Evolutionary conservation across 23 tunicate genomes (phyloP), one percentile per base, ranked within the genome.

Genomic region (Oikopleura dioica): DNA sequence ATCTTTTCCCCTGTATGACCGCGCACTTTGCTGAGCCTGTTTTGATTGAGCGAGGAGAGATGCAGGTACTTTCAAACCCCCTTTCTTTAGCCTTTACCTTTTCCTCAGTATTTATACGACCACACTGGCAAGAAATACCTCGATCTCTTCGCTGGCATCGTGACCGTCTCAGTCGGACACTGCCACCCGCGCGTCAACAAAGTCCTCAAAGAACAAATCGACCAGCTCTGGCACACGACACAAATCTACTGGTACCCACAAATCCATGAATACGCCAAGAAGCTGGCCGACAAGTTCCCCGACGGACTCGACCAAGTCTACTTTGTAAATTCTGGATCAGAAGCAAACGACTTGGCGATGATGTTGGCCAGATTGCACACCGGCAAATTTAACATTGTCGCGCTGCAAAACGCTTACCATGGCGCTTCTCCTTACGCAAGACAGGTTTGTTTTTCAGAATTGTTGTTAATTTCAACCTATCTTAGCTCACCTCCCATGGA

Each of bases 51-150:
- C 29, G 33, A 2, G 72, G 72, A 21, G 72, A 63, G 26, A 26
- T 23, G 26, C 72, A n/a, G n/a, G n/a, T n/a, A n/a, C n/a, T n/a
- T n/a, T n/a, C n/a, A n/a, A n/a, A n/a, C n/a, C n/a, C n/a, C n/a
- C n/a, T n/a, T n/a, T n/a, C n/a, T n/a, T n/a, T n/a, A n/a, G n/a
- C n/a, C n/a, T n/a, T n/a, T n/a, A n/a, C n/a, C n/a, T n/a, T n/a
- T n/a, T n/a, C n/a, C n/a, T n/a, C 96, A 94, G 78, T 94, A 94
- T 94, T 58, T 94, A 1, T 94, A 94, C 87, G 99, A 94, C 76
- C 81, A 94, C 72, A 78, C 77, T n/a, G 99, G 99, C 0, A 77
- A 78, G 36, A 77, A 87, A 76, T 94, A 80, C 68, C 76, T 94
- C 69, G 99, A 94, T 76, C 36, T 94, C 79, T 94, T 94, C 58